phyloP scores from a whole-genome alignment of 2,888 invertebrate species.

The Charanyca ferruginea region DNA sequence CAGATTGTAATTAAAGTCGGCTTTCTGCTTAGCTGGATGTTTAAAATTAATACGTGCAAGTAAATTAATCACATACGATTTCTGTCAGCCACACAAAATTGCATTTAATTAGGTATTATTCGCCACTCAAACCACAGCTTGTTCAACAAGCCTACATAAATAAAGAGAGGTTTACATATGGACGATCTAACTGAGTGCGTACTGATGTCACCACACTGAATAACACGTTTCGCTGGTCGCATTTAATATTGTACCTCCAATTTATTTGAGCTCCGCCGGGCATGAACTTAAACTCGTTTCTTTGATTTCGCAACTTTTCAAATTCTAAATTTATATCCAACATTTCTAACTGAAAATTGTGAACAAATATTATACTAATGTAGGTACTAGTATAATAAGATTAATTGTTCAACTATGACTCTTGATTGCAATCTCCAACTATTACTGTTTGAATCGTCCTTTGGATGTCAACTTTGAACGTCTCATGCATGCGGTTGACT shows the following conservation, averaged over 20 bases:
- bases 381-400: constrained; percentile 8
- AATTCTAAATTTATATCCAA: constrained; percentile 37
- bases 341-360: constrained; percentile 32
- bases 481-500: constrained; percentile 23
- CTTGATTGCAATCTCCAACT: constrained; percentile 18
- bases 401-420: constrained; percentile 19
- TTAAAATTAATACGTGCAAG: constrained; percentile 42
- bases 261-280: constrained; percentile 51
- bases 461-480: constrained; percentile 8
- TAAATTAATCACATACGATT: constrained; percentile 52
- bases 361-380: constrained; percentile 31
- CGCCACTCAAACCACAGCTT: constrained; percentile 52
- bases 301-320: constrained; percentile 42
- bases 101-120: constrained; percentile 61
- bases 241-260: constrained; percentile 63
- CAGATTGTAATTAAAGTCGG: constrained; percentile 35
- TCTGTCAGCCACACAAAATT: constrained; percentile 57
- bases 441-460: constrained; percentile 15
- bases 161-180: constrained; percentile 63
- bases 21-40: constrained; percentile 38
- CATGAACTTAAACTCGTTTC: constrained; percentile 39
- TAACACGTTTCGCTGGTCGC: constrained; percentile 67
- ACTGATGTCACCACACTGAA: constrained; percentile 69
- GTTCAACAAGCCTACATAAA: constrained; percentile 62
- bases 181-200: constrained; percentile 64